These are phyloP conservation scores for Bruchidius siliquastri DNA, from an alignment of 2,888 invertebrate species.

Conservation along the genomic window DNA sequence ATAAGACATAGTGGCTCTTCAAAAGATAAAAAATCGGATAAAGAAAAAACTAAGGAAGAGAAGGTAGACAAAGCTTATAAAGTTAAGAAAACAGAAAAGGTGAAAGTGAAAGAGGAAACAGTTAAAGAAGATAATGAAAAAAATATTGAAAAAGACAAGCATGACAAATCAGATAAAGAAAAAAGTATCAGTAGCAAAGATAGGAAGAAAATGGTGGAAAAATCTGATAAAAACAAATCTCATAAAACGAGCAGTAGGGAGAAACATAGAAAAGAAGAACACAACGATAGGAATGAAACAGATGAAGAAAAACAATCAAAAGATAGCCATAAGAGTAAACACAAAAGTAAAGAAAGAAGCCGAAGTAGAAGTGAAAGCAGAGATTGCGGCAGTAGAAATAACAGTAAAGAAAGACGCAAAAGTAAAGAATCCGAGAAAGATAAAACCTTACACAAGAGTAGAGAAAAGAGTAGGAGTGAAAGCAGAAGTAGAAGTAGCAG, in stretches of 20 bases:
- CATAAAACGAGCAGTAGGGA: constrained; percentile 43
- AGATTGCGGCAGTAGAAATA: constrained; percentile 14
- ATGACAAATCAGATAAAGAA: constrained; percentile 8
- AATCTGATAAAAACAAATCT: constrained; percentile 32
- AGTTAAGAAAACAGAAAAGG: constrained; percentile 22
- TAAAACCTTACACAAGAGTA: constrained; percentile 8
- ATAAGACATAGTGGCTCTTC: constrained; percentile 21
- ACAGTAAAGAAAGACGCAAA: constrained; percentile 16
- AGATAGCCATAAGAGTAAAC: constrained; percentile 18
- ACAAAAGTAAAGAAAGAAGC: constrained; percentile 26
- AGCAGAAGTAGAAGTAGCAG: constrained; percentile 5
- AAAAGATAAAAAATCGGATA: constrained; percentile 10
- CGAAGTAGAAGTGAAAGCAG: constrained; percentile 26
- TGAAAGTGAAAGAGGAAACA: constrained; percentile 32
- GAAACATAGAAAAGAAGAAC: constrained; percentile 31
- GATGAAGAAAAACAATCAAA: constrained; percentile 10
- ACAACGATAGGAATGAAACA: constrained; percentile 18
- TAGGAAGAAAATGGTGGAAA: constrained; percentile 17
- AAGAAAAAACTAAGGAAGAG: constrained; percentile 4
- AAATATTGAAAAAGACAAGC: constrained; percentile 40
- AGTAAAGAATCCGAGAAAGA: constrained; percentile 12
- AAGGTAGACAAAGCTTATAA: constrained; percentile 1
- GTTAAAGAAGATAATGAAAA: constrained; percentile 20
- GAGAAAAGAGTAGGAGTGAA: constrained; percentile 8
- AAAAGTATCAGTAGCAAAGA: constrained; percentile 5